Evolutionary conservation across 2,113 vertebrate genomes (phyloP).

Genomic region (Melanostigma gelatinosum): DNA sequence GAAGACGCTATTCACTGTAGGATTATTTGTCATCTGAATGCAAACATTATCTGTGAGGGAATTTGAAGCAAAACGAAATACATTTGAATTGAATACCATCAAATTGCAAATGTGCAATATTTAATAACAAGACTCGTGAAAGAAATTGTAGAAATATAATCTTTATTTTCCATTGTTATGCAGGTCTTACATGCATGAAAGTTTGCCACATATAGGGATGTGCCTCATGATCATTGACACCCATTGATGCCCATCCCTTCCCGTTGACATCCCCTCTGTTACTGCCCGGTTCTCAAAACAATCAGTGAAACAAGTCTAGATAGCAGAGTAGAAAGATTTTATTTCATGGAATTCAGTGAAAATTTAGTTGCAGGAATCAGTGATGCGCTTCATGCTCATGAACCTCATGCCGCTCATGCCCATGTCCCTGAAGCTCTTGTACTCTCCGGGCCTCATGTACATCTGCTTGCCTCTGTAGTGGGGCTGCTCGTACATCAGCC

Average conservation of each 20-base stretch:
- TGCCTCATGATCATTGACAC: neutral
- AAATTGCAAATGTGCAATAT: neutral
- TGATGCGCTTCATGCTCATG: slow-evolving; percentile 72
- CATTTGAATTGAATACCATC: neutral
- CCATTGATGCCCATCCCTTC: neutral
- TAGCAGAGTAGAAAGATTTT: neutral
- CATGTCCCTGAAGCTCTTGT: slow-evolving; percentile 74
- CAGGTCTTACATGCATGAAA: neutral
- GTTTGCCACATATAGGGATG: neutral
- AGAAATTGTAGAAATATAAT: neutral
- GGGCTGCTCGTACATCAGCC: slow-evolving; percentile 78
- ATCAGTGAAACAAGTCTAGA: neutral
- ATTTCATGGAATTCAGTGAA: neutral
- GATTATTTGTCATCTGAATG: neutral
- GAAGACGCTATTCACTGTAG: neutral
- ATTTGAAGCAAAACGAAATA: neutral
- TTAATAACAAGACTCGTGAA: neutral
- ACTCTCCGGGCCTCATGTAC: slow-evolving; percentile 76
- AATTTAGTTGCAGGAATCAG: slow-evolving; percentile 52
- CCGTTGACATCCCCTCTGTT: neutral
- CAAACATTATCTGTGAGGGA: neutral
- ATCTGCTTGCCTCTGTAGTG: slow-evolving; percentile 74
- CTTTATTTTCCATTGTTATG: slow-evolving; percentile 11
- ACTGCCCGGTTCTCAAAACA: neutral
- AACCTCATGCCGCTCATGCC: slow-evolving; percentile 45